phyloP scores from a whole-genome alignment of 2,113 vertebrate species.

The Toxotes jaculatrix region DNA sequence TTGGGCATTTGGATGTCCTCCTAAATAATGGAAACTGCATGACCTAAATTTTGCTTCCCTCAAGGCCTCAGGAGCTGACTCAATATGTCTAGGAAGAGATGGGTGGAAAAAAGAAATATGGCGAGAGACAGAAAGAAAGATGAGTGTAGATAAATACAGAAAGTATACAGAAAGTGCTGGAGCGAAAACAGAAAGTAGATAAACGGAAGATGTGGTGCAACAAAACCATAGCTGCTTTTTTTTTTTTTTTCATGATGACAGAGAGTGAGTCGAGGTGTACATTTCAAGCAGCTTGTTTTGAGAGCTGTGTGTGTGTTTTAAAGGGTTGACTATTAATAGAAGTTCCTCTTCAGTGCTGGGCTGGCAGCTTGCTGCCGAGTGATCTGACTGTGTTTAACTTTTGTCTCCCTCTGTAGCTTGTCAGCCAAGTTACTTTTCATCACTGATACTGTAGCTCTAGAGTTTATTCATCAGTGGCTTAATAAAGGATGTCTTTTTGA shows the following conservation, averaged over 20 bases:
- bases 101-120: conserved; percentile 22
- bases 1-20: conserved; percentile 43
- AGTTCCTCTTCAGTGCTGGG: conserved; percentile 39
- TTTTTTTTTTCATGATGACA: not conserved
- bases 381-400: conserved; percentile 1
- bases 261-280: not conserved
- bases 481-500: too few species aligned
- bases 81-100: conserved; percentile 30
- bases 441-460: too few species aligned
- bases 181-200: not conserved
- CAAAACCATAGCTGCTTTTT: conserved; percentile 15
- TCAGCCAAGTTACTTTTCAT: not conserved
- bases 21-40: conserved; percentile 70
- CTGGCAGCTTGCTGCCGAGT: not conserved
- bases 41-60: conserved; percentile 60
- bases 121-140: conserved; percentile 15
- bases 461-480: too few species aligned
- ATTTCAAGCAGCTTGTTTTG: conserved; percentile 17
- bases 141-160: not conserved
- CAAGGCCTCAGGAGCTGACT: conserved; percentile 48
- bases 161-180: not conserved
- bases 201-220: not conserved
- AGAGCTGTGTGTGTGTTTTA: conserved; percentile 16
- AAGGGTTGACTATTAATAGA: conserved; percentile 46
- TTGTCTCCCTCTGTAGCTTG: not conserved